phyloP scores from a whole-genome alignment of 2,113 vertebrate species.

The Periophthalmodon schlosseri region DNA sequence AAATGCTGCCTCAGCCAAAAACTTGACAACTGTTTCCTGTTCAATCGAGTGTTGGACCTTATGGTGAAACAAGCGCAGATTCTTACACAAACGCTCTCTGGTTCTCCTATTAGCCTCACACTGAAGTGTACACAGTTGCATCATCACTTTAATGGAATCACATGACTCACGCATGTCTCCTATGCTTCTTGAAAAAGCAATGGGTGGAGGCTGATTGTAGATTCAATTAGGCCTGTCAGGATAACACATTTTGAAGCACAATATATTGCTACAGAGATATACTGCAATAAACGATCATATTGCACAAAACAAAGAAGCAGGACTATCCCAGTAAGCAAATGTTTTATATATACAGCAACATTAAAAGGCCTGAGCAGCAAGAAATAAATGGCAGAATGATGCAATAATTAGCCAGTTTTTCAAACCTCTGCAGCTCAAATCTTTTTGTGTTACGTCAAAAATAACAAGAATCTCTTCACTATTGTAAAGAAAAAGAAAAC shows the following conservation, averaged over 20 bases:
- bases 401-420: too few relatives aligned
- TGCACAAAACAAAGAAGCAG: too few relatives aligned
- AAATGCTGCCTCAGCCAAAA: slow-evolving; percentile 51
- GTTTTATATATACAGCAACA: too few relatives aligned
- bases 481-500: too few relatives aligned
- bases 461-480: too few relatives aligned
- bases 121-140: neutral
- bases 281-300: too few relatives aligned
- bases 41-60: slow-evolving; percentile 27
- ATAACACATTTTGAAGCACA: neutral
- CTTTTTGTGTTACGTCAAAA: too few relatives aligned
- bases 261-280: neutral
- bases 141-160: slow-evolving; percentile 18
- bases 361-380: too few relatives aligned
- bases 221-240: neutral
- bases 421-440: too few relatives aligned
- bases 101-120: neutral
- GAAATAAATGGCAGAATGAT: too few relatives aligned
- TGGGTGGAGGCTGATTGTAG: neutral
- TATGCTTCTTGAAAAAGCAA: neutral
- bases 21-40: slow-evolving; percentile 57
- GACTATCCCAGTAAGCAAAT: too few relatives aligned
- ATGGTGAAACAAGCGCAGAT: slow-evolving; percentile 18
- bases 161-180: slow-evolving; percentile 3
- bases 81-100: slow-evolving; percentile 15